Conservation (phyloP, 2,888 invertebrate genomes). For the Teinopalpus imperialis region DNA sequence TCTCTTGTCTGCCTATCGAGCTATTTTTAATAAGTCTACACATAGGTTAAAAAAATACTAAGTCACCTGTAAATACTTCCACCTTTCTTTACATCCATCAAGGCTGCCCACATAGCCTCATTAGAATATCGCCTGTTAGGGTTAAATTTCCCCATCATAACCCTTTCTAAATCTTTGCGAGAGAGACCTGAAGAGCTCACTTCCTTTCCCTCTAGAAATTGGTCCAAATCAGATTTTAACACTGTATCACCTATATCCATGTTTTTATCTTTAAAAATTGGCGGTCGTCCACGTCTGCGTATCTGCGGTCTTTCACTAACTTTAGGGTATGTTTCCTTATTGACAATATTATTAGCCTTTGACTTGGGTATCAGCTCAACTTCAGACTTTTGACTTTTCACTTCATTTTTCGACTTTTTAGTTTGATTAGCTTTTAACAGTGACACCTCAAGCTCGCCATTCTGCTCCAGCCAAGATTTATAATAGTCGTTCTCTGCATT, state of each 20-base stretch:
- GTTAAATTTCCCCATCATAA: conserved; percentile 79
- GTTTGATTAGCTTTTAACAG: conserved; percentile 61
- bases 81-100: conserved; percentile 83
- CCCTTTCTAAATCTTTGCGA: conserved; percentile 71
- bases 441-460: conserved; percentile 74
- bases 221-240: conserved; percentile 73
- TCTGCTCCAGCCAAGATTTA: conserved; percentile 75
- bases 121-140: conserved; percentile 76
- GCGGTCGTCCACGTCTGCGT: conserved; percentile 62
- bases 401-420: conserved; percentile 51
- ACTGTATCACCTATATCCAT: conserved; percentile 72
- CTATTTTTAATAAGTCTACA: too few species aligned
- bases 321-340: conserved; percentile 52
- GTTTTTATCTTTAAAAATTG: conserved; percentile 70
- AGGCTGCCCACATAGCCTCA: conserved; percentile 80
- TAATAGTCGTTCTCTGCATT: conserved; percentile 68
- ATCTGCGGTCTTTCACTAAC: conserved; percentile 56
- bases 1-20: too few species aligned
- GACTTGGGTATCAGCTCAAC: conserved; percentile 68
- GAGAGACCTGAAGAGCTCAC: conserved; percentile 75
- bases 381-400: conserved; percentile 60
- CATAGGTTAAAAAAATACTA: too few species aligned
- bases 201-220: conserved; percentile 75
- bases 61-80: conserved; percentile 83
- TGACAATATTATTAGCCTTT: conserved; percentile 45